These are phyloP conservation scores for Dermochelys coriacea DNA, from an alignment of 2,797 vertebrate genomes.

Conservation along the genomic window DNA sequence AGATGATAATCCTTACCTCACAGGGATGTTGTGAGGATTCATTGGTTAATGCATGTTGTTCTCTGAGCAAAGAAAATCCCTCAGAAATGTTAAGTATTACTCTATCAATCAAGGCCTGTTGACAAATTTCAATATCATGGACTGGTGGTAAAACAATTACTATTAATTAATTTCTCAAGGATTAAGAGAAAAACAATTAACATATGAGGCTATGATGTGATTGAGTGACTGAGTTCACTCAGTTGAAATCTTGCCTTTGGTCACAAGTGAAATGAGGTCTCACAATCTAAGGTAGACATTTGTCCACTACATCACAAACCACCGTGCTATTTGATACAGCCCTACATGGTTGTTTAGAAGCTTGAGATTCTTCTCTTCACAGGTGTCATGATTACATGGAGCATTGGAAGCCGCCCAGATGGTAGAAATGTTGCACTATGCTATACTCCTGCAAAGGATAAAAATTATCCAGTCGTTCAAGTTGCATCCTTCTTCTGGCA, in stretches of 20 bases:
- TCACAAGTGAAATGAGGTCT: slow-evolving; percentile 32
- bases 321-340: background rate
- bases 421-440: background rate
- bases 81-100: background rate
- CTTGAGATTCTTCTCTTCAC: background rate
- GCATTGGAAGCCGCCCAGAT: background rate
- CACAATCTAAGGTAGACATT: background rate
- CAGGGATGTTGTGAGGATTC: background rate
- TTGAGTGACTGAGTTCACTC: background rate
- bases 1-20: slow-evolving; percentile 17
- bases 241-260: slow-evolving; percentile 16
- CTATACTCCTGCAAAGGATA: background rate
- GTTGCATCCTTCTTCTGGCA: background rate
- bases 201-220: slow-evolving; percentile 29
- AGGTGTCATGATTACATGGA: background rate
- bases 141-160: slow-evolving; percentile 31
- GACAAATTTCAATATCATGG: slow-evolving; percentile 39
- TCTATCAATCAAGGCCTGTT: slow-evolving; percentile 29
- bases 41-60: slow-evolving; percentile 2
- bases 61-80: background rate
- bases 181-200: slow-evolving; percentile 25
- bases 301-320: slow-evolving; percentile 1
- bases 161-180: slow-evolving; percentile 35
- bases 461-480: rapidly evolving
- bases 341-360: background rate